Conservation (phyloP, 2,797 vertebrate species). For the Xerus rutilus region DNA sequence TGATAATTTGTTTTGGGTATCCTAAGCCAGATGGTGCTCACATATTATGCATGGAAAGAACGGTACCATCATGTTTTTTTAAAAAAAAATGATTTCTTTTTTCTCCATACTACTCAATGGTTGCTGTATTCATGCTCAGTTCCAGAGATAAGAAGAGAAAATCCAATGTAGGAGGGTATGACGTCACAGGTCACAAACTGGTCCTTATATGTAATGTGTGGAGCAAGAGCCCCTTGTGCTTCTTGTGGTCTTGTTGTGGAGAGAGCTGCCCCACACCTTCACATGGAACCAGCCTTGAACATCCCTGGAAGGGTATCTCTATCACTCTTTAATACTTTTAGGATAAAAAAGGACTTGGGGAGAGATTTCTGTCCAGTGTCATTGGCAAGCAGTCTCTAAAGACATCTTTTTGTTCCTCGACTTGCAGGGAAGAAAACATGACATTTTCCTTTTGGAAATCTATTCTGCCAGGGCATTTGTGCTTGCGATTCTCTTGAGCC, state of each 20-base stretch:
- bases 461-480: constrained; percentile 8
- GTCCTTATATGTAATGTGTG: fast-evolving
- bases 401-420: neutral
- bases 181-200: neutral
- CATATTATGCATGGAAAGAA: neutral
- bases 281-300: fast-evolving
- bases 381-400: neutral
- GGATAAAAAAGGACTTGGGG: neutral
- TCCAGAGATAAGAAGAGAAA: neutral
- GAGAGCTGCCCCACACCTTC: too few species aligned
- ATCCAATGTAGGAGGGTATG: neutral
- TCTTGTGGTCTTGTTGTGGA: neutral
- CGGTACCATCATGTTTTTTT: neutral
- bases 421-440: neutral
- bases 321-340: neutral
- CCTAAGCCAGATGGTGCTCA: constrained; percentile 64
- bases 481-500: constrained; percentile 27
- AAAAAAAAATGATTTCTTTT: neutral
- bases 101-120: neutral
- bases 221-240: neutral
- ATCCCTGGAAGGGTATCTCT: neutral
- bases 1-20: constrained; percentile 60
- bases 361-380: neutral
- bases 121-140: neutral
- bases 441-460: constrained; percentile 33